Percentiles rank a stretch among this genome's conserved stretches.
phyloP scores from a whole-genome alignment of 2,797 vertebrate species.

The Xenopus petersii region DNA sequence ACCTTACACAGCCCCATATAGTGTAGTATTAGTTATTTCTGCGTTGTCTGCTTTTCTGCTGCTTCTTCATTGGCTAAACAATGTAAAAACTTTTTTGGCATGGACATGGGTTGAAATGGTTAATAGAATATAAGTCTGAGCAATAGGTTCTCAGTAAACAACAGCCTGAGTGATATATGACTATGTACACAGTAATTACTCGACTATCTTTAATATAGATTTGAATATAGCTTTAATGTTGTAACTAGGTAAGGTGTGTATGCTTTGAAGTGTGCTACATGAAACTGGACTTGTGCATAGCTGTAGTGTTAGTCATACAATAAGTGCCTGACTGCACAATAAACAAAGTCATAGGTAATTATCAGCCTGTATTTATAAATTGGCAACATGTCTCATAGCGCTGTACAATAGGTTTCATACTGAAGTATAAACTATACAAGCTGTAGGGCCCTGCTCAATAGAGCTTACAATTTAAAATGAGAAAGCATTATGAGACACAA shows the following conservation, averaged over 20 bases:
- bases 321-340: no score
- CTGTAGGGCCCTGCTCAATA: no score
- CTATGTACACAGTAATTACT: conserved; percentile 10
- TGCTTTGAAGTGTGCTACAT: neutral
- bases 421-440: no score
- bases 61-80: neutral
- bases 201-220: conserved; percentile 1
- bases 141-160: conserved; percentile 11
- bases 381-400: no score
- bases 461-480: no score
- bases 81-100: conserved; percentile 16
- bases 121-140: neutral
- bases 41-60: neutral
- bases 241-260: conserved; percentile 16
- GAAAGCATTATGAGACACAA: no score
- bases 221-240: neutral
- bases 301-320: conserved; percentile 2
- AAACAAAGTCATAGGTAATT: neutral
- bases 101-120: conserved; percentile 13
- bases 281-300: neutral
- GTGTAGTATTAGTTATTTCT: no score
- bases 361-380: no score
- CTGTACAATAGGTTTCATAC: no score
- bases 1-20: no score
- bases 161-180: neutral